Percentiles rank a stretch among this genome's conserved stretches.
Conservation (phyloP, 2,113 vertebrate species). For the Phylloscopus whistleri region DNA sequence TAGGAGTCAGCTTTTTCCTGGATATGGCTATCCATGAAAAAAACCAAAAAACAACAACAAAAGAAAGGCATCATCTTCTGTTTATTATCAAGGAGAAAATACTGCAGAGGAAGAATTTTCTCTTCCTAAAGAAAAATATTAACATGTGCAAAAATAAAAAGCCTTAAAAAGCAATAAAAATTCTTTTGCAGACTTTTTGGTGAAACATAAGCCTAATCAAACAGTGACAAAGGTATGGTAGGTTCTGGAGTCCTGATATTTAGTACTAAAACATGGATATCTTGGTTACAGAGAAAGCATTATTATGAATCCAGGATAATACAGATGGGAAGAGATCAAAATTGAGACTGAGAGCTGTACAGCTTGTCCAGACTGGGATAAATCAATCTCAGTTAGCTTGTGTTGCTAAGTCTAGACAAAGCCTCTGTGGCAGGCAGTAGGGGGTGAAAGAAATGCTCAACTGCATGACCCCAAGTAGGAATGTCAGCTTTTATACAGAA, state of each 20-base stretch:
- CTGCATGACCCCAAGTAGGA: background rate
- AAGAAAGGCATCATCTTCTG: background rate
- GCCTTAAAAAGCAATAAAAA: background rate
- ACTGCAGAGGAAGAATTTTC: background rate
- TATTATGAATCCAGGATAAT: background rate
- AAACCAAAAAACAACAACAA: background rate
- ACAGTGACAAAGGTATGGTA: background rate
- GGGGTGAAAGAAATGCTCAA: background rate
- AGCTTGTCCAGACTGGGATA: background rate
- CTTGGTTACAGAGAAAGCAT: background rate
- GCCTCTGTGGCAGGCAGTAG: background rate
- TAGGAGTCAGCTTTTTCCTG: background rate
- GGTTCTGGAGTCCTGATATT: background rate
- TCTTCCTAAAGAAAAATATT: background rate
- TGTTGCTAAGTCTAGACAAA: conserved; percentile 17
- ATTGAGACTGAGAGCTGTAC: background rate
- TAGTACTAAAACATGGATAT: background rate
- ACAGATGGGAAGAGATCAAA: background rate
- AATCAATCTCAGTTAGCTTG: conserved; percentile 9
- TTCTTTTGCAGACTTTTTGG: background rate
- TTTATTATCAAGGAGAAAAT: conserved; percentile 5
- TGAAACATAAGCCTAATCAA: background rate
- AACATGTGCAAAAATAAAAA: background rate
- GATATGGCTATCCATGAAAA: background rate
- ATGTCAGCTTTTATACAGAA: background rate